These are phyloP conservation scores for Stenolophus ochropezus DNA, from an alignment of 2,888 invertebrate genomes.

Conservation along the genomic window DNA sequence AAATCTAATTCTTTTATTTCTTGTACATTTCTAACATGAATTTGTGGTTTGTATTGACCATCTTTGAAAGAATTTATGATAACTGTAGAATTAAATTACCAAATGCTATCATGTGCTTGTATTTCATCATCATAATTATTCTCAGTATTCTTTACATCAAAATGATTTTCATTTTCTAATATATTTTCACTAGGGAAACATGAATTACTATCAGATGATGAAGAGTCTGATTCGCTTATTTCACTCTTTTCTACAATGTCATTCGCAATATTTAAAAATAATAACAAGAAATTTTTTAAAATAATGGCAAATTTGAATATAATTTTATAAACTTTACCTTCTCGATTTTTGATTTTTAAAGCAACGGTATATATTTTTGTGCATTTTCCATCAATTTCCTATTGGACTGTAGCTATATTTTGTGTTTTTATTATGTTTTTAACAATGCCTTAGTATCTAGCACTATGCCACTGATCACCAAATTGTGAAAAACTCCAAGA, in stretches of 20 bases:
- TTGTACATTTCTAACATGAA: background rate
- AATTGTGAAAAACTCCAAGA: background rate
- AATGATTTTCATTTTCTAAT: background rate
- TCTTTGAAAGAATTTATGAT: background rate
- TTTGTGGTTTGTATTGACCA: background rate
- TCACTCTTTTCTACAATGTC: background rate
- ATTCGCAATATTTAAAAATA: background rate
- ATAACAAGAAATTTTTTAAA: background rate
- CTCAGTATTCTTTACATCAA: background rate
- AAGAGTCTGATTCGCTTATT: background rate
- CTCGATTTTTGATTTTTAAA: background rate
- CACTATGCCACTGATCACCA: background rate
- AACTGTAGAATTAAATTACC: background rate
- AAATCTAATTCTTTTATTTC: conserved; percentile 9
- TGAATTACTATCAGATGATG: background rate
- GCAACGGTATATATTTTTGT: background rate
- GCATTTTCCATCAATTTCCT: background rate
- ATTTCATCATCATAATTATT: background rate
- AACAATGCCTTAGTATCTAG: background rate
- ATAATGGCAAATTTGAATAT: background rate
- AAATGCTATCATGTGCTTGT: background rate
- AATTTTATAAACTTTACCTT: background rate
- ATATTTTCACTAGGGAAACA: background rate
- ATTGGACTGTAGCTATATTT: background rate
- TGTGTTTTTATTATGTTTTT: background rate